phyloP scores from a whole-genome alignment of 2,888 invertebrate genomes.

The Stegophylla sp. region DNA sequence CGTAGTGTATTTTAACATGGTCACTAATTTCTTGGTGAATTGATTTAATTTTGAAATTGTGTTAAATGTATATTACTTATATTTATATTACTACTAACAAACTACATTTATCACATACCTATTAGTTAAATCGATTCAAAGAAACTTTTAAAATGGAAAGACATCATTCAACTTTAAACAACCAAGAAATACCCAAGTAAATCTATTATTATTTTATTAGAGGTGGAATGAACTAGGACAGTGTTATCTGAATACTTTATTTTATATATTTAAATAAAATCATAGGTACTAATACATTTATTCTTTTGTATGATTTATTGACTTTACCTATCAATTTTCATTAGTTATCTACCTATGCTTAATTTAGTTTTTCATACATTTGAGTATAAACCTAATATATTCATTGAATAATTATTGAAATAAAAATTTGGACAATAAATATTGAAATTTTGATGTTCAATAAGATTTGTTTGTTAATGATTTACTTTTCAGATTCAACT shows the following conservation, averaged over 20 bases:
- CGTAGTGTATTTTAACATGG: too few relatives aligned
- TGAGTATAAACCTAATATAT: too few relatives aligned
- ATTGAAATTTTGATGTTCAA: too few relatives aligned
- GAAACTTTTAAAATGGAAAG: constrained; percentile 13
- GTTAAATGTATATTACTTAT: not conserved
- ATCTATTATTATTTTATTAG: not conserved
- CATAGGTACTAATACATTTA: not conserved
- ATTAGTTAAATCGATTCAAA: not conserved
- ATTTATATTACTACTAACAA: not conserved
- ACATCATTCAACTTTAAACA: not conserved
- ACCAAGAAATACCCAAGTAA: constrained; percentile 42
- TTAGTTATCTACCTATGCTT: too few relatives aligned
- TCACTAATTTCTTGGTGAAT: not conserved
- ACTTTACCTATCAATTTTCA: too few relatives aligned
- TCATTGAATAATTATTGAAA: too few relatives aligned
- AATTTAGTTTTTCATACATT: too few relatives aligned
- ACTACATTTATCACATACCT: not conserved
- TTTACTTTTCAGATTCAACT: too few relatives aligned
- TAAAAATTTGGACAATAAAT: too few relatives aligned
- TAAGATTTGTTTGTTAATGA: too few relatives aligned
- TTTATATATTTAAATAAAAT: not conserved
- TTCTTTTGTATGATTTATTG: too few relatives aligned
- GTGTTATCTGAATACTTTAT: not conserved
- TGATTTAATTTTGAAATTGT: not conserved
- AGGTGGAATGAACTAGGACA: constrained; percentile 31